Evolutionary conservation across 2,888 invertebrate species (phyloP).

Genomic region (Panzeria rudis): DNA sequence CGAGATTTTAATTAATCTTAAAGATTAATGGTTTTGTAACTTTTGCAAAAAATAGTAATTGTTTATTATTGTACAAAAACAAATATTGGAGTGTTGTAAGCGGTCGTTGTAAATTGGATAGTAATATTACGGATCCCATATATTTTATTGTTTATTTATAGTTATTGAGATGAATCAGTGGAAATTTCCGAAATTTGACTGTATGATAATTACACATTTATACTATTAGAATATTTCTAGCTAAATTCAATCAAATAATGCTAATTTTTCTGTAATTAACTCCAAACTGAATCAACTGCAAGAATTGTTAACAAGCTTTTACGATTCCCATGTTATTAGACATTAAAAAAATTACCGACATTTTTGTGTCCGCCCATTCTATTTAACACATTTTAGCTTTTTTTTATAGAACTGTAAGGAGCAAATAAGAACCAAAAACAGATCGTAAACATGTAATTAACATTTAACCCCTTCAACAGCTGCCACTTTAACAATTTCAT

Average conservation of each 20-base stretch:
- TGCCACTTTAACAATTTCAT: conserved; percentile 38
- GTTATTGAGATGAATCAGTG: conserved; percentile 6
- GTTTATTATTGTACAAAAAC: neutral
- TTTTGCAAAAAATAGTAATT: conserved; percentile 6
- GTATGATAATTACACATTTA: neutral
- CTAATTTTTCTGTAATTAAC: neutral
- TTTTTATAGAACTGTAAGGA: neutral
- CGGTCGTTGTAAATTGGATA: neutral
- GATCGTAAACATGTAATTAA: conserved; percentile 41
- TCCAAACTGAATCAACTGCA: neutral
- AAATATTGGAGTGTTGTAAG: neutral
- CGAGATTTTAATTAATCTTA: conserved; percentile 47
- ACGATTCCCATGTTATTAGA: conserved; percentile 5
- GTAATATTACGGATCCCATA: neutral
- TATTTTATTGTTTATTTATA: neutral
- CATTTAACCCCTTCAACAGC: conserved; percentile 35
- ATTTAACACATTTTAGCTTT: neutral
- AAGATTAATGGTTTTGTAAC: conserved; percentile 26
- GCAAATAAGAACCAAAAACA: conserved; percentile 1
- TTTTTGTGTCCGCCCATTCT: conserved; percentile 16
- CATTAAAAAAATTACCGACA: conserved; percentile 10
- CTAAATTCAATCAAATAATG: conserved; percentile 11
- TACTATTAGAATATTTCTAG: neutral
- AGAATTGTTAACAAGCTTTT: neutral
- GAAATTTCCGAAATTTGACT: neutral